Evolutionary conservation across 2,113 vertebrate species (phyloP).

Genomic region (Thunnus thynnus): DNA sequence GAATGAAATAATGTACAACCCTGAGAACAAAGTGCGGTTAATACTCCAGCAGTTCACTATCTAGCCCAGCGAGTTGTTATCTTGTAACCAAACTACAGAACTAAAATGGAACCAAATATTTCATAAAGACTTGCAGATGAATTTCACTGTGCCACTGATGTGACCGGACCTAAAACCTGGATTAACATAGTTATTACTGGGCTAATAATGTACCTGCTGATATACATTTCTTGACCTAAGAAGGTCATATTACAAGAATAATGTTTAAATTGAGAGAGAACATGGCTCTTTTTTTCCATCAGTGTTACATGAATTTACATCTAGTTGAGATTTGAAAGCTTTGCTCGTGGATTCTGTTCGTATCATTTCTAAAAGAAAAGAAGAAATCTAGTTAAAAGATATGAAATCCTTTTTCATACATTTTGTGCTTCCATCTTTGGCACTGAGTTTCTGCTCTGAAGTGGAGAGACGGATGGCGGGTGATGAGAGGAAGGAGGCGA

Average conservation of each 20-base stretch:
- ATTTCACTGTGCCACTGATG: no score
- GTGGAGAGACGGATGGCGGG: conserved; percentile 28
- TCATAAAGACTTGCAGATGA: no score
- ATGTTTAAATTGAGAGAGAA: background rate
- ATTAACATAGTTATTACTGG: no score
- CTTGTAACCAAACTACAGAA: no score
- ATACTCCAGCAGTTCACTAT: no score
- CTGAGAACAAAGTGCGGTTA: no score
- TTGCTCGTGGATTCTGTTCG: background rate
- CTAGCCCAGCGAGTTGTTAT: no score
- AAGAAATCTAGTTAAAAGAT: background rate
- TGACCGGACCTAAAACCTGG: no score
- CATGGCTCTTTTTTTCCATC: background rate
- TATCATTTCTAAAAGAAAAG: background rate
- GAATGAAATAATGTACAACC: background rate
- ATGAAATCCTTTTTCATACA: background rate
- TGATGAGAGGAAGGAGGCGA: conserved; percentile 22
- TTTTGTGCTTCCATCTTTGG: conserved; percentile 40
- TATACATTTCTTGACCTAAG: no score
- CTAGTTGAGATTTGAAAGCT: background rate
- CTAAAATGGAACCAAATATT: no score
- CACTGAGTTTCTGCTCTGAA: background rate
- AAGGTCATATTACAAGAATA: background rate
- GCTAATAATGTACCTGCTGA: no score
- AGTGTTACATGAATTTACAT: background rate